A percentile compares a stretch with the other conserved stretches of the same genome.
These are phyloP conservation scores for Epinotia brunnichana DNA, from an alignment of 2,888 invertebrate species.

Conservation along the genomic window DNA sequence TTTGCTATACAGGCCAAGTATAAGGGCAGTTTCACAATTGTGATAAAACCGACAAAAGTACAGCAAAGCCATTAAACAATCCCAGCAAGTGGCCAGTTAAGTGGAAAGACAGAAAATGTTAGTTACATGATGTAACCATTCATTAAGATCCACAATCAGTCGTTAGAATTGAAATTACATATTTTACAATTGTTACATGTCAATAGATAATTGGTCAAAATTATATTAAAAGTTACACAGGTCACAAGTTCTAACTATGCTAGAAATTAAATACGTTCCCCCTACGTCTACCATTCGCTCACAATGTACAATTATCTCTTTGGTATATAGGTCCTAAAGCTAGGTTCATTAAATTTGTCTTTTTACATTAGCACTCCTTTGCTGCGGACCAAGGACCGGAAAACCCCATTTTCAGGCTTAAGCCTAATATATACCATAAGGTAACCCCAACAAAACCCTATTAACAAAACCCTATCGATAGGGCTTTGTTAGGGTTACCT, in stretches of 20 bases:
- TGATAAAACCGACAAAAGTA: constrained; percentile 4
- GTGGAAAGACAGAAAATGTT: constrained; percentile 15
- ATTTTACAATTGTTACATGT: constrained; percentile 52
- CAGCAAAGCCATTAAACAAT: constrained; percentile 28
- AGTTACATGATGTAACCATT: constrained; percentile 28
- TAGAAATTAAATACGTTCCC: constrained; percentile 77
- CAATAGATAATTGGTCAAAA: constrained; percentile 71
- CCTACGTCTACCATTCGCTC: constrained; percentile 70
- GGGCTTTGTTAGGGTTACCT: too few relatives aligned
- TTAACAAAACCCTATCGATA: too few relatives aligned
- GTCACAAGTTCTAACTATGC: constrained; percentile 73
- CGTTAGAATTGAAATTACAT: constrained; percentile 49
- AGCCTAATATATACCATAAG: too few relatives aligned
- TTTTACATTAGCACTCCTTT: constrained; percentile 74
- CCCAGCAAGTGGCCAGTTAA: constrained; percentile 23
- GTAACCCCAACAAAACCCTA: too few relatives aligned
- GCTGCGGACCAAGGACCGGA: too few relatives aligned
- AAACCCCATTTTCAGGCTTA: too few relatives aligned
- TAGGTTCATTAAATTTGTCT: constrained; percentile 69
- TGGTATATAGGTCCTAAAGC: constrained; percentile 82
- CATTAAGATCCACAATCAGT: constrained; percentile 52
- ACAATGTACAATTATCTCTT: constrained; percentile 82
- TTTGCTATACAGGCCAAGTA: constrained; percentile 28
- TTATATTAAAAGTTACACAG: constrained; percentile 64
- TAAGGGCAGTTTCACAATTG: constrained; percentile 24